Base-by-base conservation (phyloP, 1,140 invertebrate species). In the Apocrypta bakeri region DNA sequence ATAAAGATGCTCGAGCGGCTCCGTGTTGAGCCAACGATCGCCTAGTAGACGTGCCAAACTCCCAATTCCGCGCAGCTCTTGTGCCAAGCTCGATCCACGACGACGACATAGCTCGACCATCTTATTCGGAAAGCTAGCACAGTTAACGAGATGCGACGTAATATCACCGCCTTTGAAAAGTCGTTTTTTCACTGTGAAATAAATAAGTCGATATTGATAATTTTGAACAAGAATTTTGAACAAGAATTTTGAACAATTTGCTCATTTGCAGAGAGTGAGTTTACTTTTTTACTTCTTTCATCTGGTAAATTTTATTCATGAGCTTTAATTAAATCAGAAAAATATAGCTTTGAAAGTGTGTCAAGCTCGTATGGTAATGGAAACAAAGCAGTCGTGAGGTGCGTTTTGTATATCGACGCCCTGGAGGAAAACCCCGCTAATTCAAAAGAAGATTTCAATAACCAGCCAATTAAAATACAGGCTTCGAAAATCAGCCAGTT, bases 21-120 rank as follows among this genome's bases (percentile, higher is more conserved):
- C 79, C 8, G 61, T 33, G 27, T 81, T 81, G 0, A 75, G 27
- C 79, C 79, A 81, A 8, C 27, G 25, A 31, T 76, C 73, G 42
- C 31, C 63, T 1, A 76, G 33, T 7, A 9, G 21, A 1, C 24
- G 56, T 2, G 71, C 31, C 1, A 81, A n/a, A 9, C 72, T 81
- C 1, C 80, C 80, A 0, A 81, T 7, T 9, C 63, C 72, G 2
- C 63, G 63, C 0, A 69, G 24, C 12, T 81, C 40, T 17, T 81
- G 73, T 1, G 56, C 33, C 7, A 81, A 9, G 17, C 31, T 81
- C 0, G 37, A 42, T 12, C 79, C 79, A 0, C 33, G 71, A 8
- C 11, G 29, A 0, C 71, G 56, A 14, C 79, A 81, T 0, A 74
- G 14, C 14, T 81, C 61, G 0, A 7, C 31, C 9, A 81, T 9